A percentile compares a stretch with the other conserved stretches of the same genome.
These are phyloP conservation scores for Onychomys leucogaster DNA, from an alignment of 2,797 vertebrate genomes.

Conservation along the genomic window DNA sequence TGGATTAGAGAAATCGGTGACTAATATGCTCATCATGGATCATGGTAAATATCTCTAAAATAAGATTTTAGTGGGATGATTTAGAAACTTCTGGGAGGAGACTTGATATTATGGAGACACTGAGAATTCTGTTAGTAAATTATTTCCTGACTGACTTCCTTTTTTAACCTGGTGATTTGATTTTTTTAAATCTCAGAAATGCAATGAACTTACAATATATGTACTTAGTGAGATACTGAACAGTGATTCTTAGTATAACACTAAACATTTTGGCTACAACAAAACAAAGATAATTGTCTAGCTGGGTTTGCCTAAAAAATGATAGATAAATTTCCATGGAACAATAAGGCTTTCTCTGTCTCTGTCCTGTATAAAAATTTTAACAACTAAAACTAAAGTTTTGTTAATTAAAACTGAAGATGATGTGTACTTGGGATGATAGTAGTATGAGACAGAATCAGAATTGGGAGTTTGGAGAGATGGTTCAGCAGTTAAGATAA, in stretches of 20 bases:
- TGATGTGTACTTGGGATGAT: not conserved
- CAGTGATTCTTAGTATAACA: conserved; percentile 4
- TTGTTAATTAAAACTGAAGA: conserved; percentile 21
- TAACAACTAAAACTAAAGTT: conserved; percentile 20
- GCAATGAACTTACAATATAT: not conserved
- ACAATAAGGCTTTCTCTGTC: conserved; percentile 27
- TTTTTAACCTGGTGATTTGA: conserved; percentile 44
- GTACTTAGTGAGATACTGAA: not conserved
- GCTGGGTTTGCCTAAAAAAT: conserved; percentile 34
- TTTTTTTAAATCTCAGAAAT: conserved; percentile 41
- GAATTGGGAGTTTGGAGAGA: not conserved
- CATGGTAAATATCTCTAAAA: conserved; percentile 39
- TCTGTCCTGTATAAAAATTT: conserved; percentile 33
- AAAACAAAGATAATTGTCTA: conserved; percentile 43
- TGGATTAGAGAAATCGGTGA: not conserved
- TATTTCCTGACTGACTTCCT: conserved; percentile 47
- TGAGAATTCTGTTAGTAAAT: conserved; percentile 38
- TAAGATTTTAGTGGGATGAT: conserved; percentile 19
- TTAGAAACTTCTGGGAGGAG: conserved; percentile 34
- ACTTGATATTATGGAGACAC: not conserved
- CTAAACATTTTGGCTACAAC: conserved; percentile 44
- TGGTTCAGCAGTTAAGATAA: not conserved
- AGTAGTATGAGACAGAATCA: not conserved
- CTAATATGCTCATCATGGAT: not conserved
- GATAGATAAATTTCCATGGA: not conserved